Conservation (phyloP, 1,140 invertebrate genomes). For the Drosophila rufa region DNA sequence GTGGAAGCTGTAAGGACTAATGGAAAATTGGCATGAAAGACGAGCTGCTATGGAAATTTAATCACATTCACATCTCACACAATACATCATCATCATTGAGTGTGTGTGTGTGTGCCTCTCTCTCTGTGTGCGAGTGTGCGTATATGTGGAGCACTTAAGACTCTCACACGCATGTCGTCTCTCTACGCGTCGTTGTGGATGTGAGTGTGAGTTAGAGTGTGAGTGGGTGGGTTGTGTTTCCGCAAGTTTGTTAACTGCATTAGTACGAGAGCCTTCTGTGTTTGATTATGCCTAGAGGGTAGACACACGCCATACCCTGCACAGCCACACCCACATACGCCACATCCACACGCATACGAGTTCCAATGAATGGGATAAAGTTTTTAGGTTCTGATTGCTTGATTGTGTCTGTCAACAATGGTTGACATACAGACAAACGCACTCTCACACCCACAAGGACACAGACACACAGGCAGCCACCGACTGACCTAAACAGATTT, state of each 20-base stretch:
- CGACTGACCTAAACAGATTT: constrained; percentile 46
- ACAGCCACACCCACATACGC: constrained; percentile 12
- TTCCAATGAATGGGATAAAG: constrained; percentile 61
- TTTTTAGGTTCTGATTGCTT: constrained; percentile 83
- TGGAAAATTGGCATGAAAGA: constrained; percentile 84
- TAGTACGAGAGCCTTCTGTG: constrained; percentile 77
- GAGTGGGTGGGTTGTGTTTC: constrained; percentile 59
- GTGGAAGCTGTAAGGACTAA: constrained; percentile 62
- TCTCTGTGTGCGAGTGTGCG: constrained; percentile 10
- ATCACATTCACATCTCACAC: constrained; percentile 82
- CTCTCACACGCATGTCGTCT: constrained; percentile 52
- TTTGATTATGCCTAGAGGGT: constrained; percentile 79
- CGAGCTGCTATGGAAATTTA: constrained; percentile 83
- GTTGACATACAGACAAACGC: constrained; percentile 30
- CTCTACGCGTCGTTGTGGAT: constrained; percentile 10
- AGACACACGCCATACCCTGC: constrained; percentile 42
- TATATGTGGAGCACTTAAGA: constrained; percentile 70
- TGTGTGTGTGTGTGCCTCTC: constrained; percentile 15
- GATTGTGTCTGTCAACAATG: constrained; percentile 81
- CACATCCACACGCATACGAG: background rate
- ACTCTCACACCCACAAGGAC: background rate
- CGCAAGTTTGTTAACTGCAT: constrained; percentile 84
- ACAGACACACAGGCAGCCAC: background rate
- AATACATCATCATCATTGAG: constrained; percentile 81
- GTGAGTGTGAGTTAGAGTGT: constrained; percentile 21